phyloP scores from a whole-genome alignment of 2,888 invertebrate genomes.

The Caenorhabditis wallacei region DNA sequence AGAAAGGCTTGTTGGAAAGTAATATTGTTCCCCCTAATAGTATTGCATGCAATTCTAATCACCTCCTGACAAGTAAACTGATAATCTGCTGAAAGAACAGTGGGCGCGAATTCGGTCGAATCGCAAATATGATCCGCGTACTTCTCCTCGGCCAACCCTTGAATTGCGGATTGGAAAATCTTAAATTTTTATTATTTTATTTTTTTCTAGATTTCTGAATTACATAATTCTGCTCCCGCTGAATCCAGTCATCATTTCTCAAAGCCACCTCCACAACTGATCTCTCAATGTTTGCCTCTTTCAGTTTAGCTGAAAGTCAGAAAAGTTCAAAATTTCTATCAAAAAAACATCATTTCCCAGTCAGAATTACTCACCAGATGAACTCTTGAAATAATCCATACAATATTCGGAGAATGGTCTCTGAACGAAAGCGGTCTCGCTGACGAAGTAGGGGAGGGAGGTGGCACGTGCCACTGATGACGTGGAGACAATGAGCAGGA shows the following conservation, averaged over 20 bases:
- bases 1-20: too few relatives aligned
- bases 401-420: constrained; percentile 42
- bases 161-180: constrained; percentile 4
- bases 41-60: too few relatives aligned
- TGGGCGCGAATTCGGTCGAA: constrained; percentile 40
- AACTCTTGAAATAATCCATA: constrained; percentile 40
- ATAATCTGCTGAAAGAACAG: constrained; percentile 7
- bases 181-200: neutral
- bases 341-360: neutral
- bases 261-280: neutral
- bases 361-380: constrained; percentile 11
- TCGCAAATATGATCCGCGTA: constrained; percentile 54
- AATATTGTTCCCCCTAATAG: too few relatives aligned
- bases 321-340: neutral
- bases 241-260: neutral
- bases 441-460: neutral
- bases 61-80: constrained; percentile 18
- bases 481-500: neutral
- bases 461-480: neutral
- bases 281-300: constrained; percentile 8
- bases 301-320: constrained; percentile 31
- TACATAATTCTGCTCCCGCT: constrained; percentile 7
- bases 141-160: constrained; percentile 13
- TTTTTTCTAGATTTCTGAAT: neutral
- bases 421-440: neutral